Evolutionary conservation across 2,113 vertebrate genomes (phyloP).

Genomic region (Potamarius usumacintae): DNA sequence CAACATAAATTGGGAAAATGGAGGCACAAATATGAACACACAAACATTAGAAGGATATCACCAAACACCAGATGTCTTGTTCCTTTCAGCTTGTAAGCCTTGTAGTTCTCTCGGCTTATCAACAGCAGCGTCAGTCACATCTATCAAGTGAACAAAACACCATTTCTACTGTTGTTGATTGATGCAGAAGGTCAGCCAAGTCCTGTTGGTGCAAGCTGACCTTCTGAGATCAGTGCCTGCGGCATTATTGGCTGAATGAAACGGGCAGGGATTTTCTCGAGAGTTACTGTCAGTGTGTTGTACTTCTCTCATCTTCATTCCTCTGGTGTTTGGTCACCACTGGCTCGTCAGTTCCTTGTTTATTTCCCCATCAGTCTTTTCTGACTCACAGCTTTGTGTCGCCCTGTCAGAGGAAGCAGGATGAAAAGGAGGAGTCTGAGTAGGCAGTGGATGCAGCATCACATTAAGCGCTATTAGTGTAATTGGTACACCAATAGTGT

Average conservation of each 20-base stretch:
- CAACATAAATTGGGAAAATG: background rate
- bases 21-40: background rate
- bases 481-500: background rate
- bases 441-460: background rate
- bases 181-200: conserved; percentile 11
- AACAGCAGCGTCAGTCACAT: background rate
- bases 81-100: conserved; percentile 1
- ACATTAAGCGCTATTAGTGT: background rate
- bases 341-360: conserved; percentile 20
- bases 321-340: background rate
- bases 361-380: conserved; percentile 28
- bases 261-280: conserved; percentile 10
- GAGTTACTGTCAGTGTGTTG: background rate
- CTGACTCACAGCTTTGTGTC: conserved; percentile 26
- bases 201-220: conserved; percentile 12
- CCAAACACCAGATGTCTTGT: background rate
- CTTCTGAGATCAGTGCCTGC: background rate
- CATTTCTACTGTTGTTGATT: conserved; percentile 10
- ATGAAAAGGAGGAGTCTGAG: background rate
- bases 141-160: conserved; percentile 19
- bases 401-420: conserved; percentile 1
- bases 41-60: background rate
- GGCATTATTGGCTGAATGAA: conserved; percentile 29
- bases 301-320: background rate
- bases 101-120: background rate